Evolutionary conservation across 2,888 invertebrate genomes (phyloP).

Genomic region (Spisula subtruncata): DNA sequence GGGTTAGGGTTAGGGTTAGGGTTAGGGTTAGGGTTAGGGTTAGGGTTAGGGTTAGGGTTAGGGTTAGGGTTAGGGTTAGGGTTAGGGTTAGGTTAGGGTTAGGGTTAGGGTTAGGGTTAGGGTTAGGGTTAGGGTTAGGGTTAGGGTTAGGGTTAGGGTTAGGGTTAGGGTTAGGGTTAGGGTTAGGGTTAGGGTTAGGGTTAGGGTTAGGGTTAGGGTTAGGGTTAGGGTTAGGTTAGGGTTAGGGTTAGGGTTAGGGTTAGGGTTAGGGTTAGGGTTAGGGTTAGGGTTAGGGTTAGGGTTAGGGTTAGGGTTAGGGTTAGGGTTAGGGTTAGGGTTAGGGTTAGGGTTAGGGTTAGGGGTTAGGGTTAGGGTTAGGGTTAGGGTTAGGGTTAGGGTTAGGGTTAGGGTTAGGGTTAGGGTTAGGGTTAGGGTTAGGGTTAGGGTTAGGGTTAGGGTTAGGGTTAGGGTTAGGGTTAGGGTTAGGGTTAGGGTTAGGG

Average conservation of each 20-base stretch:
- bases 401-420: conserved; percentile 77
- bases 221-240: conserved; percentile 41
- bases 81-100: too few species aligned
- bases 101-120: conserved; percentile 67
- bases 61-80: conserved; percentile 66
- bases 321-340: conserved; percentile 64
- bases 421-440: conserved; percentile 76
- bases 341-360: too few species aligned
- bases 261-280: conserved; percentile 42
- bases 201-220: conserved; percentile 65
- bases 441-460: conserved; percentile 73
- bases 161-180: conserved; percentile 68
- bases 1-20: conserved; percentile 26
- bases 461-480: conserved; percentile 75
- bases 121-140: conserved; percentile 54
- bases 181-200: conserved; percentile 72
- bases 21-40: too few species aligned
- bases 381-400: conserved; percentile 71
- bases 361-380: too few species aligned
- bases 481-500: conserved; percentile 73
- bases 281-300: conserved; percentile 59
- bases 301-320: conserved; percentile 62
- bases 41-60: too few species aligned
- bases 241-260: conserved; percentile 37
- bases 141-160: conserved; percentile 50